Evolutionary conservation across 1,140 invertebrate genomes (phyloP).

Genomic region (Monochamus saltuarius): DNA sequence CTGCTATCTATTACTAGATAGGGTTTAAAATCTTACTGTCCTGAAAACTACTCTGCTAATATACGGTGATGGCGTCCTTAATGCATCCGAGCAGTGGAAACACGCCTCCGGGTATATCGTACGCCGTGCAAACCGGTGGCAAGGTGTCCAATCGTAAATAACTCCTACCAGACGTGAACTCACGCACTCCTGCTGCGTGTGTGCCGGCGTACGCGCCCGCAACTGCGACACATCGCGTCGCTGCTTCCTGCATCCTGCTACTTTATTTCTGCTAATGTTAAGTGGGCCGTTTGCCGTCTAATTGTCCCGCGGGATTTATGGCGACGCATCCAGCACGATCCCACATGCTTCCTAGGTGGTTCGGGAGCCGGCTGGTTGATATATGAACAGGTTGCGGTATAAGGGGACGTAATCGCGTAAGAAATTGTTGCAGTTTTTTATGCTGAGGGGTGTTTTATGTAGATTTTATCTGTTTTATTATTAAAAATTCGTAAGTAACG

Average conservation of each 20-base stretch:
- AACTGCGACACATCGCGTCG: slow-evolving; percentile 4
- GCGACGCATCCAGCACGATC: background rate
- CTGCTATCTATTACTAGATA: too few species aligned
- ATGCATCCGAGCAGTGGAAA: too few species aligned
- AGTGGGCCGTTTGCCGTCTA: slow-evolving; percentile 33
- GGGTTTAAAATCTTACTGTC: too few species aligned
- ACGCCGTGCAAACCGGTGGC: too few species aligned
- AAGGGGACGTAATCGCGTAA: slow-evolving; percentile 4
- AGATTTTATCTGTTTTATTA: background rate
- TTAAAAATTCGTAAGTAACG: too few species aligned
- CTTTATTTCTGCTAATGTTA: slow-evolving; percentile 23
- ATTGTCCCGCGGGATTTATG: slow-evolving; percentile 30
- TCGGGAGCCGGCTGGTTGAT: too few species aligned
- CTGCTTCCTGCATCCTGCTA: slow-evolving; percentile 9
- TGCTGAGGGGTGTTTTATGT: background rate
- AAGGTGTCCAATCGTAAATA: too few species aligned
- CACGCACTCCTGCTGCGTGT: slow-evolving; percentile 10
- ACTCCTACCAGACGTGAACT: background rate
- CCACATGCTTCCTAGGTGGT: background rate
- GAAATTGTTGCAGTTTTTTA: background rate
- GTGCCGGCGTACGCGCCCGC: slow-evolving; percentile 2
- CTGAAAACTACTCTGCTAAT: too few species aligned
- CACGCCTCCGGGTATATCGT: too few species aligned
- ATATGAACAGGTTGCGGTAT: background rate
- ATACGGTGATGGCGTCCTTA: too few species aligned